These are phyloP conservation scores for Colius striatus DNA, from an alignment of 2,113 vertebrate species.

Conservation along the genomic window DNA sequence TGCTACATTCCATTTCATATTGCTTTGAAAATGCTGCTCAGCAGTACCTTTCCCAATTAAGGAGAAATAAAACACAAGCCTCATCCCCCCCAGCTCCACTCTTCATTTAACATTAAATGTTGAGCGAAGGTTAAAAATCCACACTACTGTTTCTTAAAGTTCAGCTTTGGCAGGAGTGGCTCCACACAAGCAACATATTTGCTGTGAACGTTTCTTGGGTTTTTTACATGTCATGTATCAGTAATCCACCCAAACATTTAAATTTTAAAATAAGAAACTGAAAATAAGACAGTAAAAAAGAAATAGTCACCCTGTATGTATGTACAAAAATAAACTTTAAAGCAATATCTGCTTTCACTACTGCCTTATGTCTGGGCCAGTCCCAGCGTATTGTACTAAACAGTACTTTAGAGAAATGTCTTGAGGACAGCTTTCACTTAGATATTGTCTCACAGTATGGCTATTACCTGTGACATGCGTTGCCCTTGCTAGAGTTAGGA, in stretches of 20 bases:
- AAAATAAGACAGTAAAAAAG: not conserved
- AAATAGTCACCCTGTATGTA: not conserved
- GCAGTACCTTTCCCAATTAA: not conserved
- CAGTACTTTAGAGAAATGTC: not conserved
- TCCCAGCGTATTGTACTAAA: not conserved
- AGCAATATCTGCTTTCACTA: not conserved
- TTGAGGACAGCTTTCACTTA: not conserved
- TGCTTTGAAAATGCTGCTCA: not conserved
- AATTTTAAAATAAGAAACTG: not conserved
- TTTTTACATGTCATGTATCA: not conserved
- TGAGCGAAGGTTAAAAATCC: not conserved
- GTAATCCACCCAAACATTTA: not conserved
- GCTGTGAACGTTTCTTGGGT: not conserved
- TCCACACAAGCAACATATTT: not conserved
- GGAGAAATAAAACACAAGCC: not conserved
- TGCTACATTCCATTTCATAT: not conserved
- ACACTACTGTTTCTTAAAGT: not conserved
- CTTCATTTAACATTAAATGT: not conserved
- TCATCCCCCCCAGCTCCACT: not conserved
- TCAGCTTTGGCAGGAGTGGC: not conserved
- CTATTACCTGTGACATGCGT: conserved; percentile 94
- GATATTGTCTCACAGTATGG: too few relatives aligned
- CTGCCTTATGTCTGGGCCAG: not conserved
- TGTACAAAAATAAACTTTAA: not conserved
- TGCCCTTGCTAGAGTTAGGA: conserved; percentile 94